A percentile compares a stretch with the other conserved stretches of the same genome.
These are phyloP conservation scores for Hydraecia micacea DNA, from an alignment of 2,888 invertebrate species.

Conservation along the genomic window DNA sequence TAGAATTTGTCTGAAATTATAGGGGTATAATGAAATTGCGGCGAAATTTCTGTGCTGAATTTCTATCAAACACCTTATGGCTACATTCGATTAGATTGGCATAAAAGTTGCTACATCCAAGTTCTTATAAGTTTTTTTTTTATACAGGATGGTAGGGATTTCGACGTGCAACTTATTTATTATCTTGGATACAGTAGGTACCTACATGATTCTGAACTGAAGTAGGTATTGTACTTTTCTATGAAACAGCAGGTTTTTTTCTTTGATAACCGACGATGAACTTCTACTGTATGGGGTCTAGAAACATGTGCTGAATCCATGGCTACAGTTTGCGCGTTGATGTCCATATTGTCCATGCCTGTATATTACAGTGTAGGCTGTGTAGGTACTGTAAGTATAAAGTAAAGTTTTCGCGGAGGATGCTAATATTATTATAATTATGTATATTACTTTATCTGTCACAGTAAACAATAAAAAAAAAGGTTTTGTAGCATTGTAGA, in stretches of 20 bases:
- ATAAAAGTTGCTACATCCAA: background rate
- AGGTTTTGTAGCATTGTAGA: background rate
- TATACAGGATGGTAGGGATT: background rate
- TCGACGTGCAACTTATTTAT: no score
- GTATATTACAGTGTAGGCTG: background rate
- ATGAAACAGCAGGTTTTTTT: background rate
- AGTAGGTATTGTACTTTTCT: background rate
- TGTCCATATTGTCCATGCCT: no score
- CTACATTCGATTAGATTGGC: background rate
- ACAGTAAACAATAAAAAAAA: no score
- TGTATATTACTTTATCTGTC: no score
- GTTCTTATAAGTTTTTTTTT: background rate
- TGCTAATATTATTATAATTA: no score
- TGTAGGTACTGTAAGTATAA: background rate
- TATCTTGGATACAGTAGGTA: background rate
- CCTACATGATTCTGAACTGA: no score
- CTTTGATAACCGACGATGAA: no score
- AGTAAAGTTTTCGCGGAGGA: no score
- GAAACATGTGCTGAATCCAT: no score
- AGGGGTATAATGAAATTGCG: background rate
- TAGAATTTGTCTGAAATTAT: constrained; percentile 10
- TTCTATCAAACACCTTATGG: background rate
- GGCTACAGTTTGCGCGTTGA: no score
- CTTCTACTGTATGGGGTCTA: no score
- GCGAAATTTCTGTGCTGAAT: background rate